These are phyloP conservation scores for Apostichopus japonicus DNA, from an alignment of 35 echinoderm and acorn worm genomes.

Conservation along the genomic window DNA sequence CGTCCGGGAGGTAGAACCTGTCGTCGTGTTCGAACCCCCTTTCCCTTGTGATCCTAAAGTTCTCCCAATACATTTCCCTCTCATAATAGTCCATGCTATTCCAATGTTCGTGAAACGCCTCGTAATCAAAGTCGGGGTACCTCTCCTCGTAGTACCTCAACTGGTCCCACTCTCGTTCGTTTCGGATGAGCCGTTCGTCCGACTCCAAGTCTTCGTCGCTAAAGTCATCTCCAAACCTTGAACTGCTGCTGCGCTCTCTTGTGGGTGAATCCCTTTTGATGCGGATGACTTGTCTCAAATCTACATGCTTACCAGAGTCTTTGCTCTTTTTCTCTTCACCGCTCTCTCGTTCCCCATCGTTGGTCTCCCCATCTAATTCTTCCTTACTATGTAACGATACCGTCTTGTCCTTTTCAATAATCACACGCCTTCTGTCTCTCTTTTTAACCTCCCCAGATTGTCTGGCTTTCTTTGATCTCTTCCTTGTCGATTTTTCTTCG, in stretches of 20 bases:
- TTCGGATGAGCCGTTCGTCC: not conserved
- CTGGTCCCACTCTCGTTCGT: constrained; percentile 39
- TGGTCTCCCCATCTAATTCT: not conserved
- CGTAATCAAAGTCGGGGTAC: constrained; percentile 49
- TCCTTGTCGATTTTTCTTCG: constrained; percentile 45
- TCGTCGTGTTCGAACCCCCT: constrained; percentile 50
- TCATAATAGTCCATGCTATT: constrained; percentile 46
- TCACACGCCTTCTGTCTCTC: constrained; percentile 32
- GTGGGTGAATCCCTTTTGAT: constrained; percentile 52
- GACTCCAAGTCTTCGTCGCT: not conserved
- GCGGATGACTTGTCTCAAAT: constrained; percentile 42
- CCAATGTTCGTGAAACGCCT: constrained; percentile 39
- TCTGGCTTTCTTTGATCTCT: constrained; percentile 35
- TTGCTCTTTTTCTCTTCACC: not conserved
- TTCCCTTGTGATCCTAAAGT: constrained; percentile 17
- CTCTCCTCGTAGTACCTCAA: constrained; percentile 17
- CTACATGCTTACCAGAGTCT: constrained; percentile 6
- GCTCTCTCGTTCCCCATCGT: not conserved
- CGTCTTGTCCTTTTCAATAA: constrained; percentile 44
- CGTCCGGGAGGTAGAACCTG: constrained; percentile 35
- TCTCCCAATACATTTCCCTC: constrained; percentile 52
- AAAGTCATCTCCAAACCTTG: constrained; percentile 16
- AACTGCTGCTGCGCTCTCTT: not conserved
- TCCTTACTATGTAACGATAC: not conserved
- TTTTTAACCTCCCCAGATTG: constrained; percentile 5